phyloP scores from a whole-genome alignment of 2,797 vertebrate species.

The Xenopus petersii region DNA sequence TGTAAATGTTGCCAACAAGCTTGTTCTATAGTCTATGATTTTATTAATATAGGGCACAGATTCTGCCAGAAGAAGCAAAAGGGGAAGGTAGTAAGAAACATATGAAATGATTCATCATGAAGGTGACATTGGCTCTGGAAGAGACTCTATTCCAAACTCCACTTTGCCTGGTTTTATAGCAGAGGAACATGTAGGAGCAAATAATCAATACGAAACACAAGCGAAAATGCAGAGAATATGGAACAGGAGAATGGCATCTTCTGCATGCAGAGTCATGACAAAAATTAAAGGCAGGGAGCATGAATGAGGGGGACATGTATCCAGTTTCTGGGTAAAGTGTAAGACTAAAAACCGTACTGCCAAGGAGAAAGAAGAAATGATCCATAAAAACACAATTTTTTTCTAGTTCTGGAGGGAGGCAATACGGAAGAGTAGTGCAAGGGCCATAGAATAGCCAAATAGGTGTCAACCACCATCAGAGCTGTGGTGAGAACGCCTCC shows the following conservation, averaged over 20 bases:
- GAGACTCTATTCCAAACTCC: constrained; percentile 62
- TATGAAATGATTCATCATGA: constrained; percentile 73
- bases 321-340: constrained; percentile 54
- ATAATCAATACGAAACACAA: constrained; percentile 68
- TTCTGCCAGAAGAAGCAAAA: constrained; percentile 65
- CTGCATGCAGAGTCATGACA: constrained; percentile 61
- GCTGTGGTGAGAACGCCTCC: constrained; percentile 69
- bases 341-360: constrained; percentile 64
- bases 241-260: constrained; percentile 58
- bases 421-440: constrained; percentile 67
- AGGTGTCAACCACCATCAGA: constrained; percentile 70
- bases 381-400: constrained; percentile 61
- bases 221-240: constrained; percentile 68
- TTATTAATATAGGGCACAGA: constrained; percentile 59
- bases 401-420: constrained; percentile 62
- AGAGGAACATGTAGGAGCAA: constrained; percentile 64
- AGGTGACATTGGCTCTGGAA: constrained; percentile 73
- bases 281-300: constrained; percentile 69
- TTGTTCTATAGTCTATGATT: constrained; percentile 51
- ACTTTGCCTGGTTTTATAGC: constrained; percentile 63
- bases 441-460: constrained; percentile 68
- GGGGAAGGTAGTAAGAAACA: constrained; percentile 71
- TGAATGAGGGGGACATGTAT: constrained; percentile 55
- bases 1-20: constrained; percentile 65
- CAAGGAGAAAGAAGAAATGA: constrained; percentile 59